These are phyloP conservation scores for Tromatobia lineatoria DNA, from an alignment of 2,888 invertebrate species.

Conservation along the genomic window DNA sequence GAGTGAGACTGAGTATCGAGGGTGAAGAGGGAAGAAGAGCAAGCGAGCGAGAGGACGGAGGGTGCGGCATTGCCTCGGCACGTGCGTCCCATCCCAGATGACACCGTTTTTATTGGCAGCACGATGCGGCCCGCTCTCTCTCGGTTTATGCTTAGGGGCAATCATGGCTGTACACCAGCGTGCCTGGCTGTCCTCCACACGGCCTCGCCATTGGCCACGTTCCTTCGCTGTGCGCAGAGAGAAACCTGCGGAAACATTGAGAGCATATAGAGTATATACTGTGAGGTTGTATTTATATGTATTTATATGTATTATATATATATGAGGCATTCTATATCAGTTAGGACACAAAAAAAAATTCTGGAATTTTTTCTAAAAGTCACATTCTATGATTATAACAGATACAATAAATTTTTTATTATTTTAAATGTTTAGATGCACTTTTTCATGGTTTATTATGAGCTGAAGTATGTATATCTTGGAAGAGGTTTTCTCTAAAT, in stretches of 20 bases:
- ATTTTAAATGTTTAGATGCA: too few relatives aligned
- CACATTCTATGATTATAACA: too few relatives aligned
- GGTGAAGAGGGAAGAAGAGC: constrained; percentile 1
- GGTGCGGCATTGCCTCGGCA: constrained; percentile 73
- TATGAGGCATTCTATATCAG: too few relatives aligned
- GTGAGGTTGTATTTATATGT: constrained; percentile 3
- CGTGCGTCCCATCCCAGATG: constrained; percentile 79
- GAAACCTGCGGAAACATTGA: constrained; percentile 44
- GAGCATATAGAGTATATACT: constrained; percentile 25
- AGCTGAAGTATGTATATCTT: too few relatives aligned
- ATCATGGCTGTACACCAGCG: constrained; percentile 73
- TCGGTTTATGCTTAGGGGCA: constrained; percentile 76
- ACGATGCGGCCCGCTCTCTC: constrained; percentile 65
- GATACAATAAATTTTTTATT: too few relatives aligned
- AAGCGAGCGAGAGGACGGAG: constrained; percentile 18
- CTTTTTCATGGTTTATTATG: too few relatives aligned
- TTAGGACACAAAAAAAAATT: too few relatives aligned
- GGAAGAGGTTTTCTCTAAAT: too few relatives aligned
- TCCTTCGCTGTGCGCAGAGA: constrained; percentile 38
- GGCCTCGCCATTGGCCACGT: constrained; percentile 60
- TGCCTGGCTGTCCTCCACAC: not conserved
- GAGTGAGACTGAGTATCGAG: constrained; percentile 4
- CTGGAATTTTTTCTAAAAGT: too few relatives aligned
- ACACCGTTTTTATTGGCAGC: constrained; percentile 82
- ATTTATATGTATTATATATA: not conserved